Base-by-base conservation (phyloP, 1,140 invertebrate species). In the Thaumatotibia leucotreta region DNA sequence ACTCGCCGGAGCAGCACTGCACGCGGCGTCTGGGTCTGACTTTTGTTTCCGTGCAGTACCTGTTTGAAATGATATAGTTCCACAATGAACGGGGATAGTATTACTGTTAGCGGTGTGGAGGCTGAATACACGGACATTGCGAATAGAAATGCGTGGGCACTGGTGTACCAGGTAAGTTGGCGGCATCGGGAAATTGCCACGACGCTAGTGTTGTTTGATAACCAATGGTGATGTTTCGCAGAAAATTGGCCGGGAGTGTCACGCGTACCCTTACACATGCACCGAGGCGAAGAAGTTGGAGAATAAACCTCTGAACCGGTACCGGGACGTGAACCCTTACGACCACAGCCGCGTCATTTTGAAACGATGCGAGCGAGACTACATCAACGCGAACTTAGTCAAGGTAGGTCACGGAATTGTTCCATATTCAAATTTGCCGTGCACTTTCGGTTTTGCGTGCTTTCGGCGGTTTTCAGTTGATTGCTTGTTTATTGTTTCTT, bases 291-390 rank as follows among this genome's bases (percentile, higher is more conserved):
- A 94, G 77, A 96, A 95, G 82, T 92, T 94, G 50, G 93, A 95
- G 80, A 98, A 98, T 83, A 95, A 94, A 85, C 92, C 91, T 67
- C 88, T 97, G 70, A 98, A 98, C 92, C 93, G 98, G 73, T 99
- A 99, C 84, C 92, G 97, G 84, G 98, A 99, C 95, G 98, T 99
- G 0, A 97, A 95, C 80, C 98, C 98, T 27, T 99, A 96, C 84
- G 97, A 99, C 92, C 97, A 99, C 86, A 97, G 95, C 82, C 93
- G 98, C 71, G 95, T 99, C 64, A 92, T 96, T 58, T 91, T 99
- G 2, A 91, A 94, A 69, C 93, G 94, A 79, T 95, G 95, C 66
- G 89, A 93, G 33, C 94, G 93, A 61, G 95, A 97, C 88, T 99
- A 99, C 80, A 99, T 99, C 74, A 99, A 99, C 93, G 97, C 97